Conservation (phyloP, 2,113 vertebrate genomes). For the Oryzias javanicus region DNA sequence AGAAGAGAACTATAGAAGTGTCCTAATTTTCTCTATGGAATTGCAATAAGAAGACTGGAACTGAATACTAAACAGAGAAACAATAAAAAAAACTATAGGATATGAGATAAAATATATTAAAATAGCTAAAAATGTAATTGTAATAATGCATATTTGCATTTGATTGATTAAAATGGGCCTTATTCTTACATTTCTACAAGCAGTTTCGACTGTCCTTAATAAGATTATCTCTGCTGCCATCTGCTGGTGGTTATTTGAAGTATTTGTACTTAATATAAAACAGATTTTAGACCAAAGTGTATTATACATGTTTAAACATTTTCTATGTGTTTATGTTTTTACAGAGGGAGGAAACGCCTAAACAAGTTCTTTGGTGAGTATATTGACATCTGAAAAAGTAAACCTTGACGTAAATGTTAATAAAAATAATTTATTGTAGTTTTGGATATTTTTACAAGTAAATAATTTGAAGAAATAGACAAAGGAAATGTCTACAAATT, state of each 20-base stretch:
- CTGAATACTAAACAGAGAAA: neutral
- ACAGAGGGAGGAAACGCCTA: constrained; percentile 72
- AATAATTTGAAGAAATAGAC: too few species aligned
- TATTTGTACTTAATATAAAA: constrained; percentile 23
- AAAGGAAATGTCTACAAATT: too few species aligned
- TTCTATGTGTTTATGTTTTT: constrained; percentile 23
- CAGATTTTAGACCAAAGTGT: neutral
- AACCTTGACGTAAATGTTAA: neutral
- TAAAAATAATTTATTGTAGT: too few species aligned
- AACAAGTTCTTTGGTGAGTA: constrained; percentile 45
- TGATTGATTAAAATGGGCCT: neutral
- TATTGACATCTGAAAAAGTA: neutral
- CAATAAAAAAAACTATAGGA: neutral
- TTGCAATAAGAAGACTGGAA: too few species aligned
- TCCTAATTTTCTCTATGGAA: too few species aligned
- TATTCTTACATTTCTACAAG: neutral
- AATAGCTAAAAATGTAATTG: too few species aligned
- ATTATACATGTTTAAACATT: neutral
- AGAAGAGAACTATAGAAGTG: too few species aligned
- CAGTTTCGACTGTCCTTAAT: constrained; percentile 3
- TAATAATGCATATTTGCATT: too few species aligned
- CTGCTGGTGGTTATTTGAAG: constrained; percentile 35
- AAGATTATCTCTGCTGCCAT: constrained; percentile 45
- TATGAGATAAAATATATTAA: neutral
- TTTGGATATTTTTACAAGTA: too few species aligned